Evolutionary conservation across 2,888 invertebrate species (phyloP), one percentile per base, ranked within the genome.

Genomic region (Lepidocyrtoides sp.): DNA sequence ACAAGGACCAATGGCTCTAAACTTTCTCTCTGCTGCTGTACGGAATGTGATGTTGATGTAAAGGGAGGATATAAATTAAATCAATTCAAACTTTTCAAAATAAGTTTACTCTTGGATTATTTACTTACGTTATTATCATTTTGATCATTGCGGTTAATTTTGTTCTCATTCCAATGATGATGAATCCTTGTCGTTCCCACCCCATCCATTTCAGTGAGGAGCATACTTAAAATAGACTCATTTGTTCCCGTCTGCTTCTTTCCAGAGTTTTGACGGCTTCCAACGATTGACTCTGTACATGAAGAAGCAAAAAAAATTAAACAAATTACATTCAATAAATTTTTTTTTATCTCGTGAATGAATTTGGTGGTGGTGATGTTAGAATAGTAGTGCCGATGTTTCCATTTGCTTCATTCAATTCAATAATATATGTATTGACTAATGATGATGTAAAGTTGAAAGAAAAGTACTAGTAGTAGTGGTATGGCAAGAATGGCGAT

Each of bases 141-240:
- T n/a, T n/a, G n/a, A n/a, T n/a, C n/a, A 69, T 41, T 36, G 41
- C n/a, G 8, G 48, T 26, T 48, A 4, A 10, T 77, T 51, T 2
- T 51, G 29, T 41, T 57, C 20, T 29, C 36, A 54, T n/a, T 77
- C 29, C 17, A 20, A 20, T 36, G 48, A 57, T 84, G 75, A 60
- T 75, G 57, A 63, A 77, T 89, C 51, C 72, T 83, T 48, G 79
- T n/a, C 26, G 94, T 92, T 72, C 96, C 96, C 91, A 97, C 95
- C 12, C 97, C 97, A 95, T 97, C 97, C 96, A 97, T 96, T 95
- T 97, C 96, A 66, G 96, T 96, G 7, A 97, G 95, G 41, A 97
- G 95, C 0, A 96, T 96, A 2, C 97, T 96, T 26, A 97, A 95
- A 57, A 97, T 96, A 81, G 96, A 95, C 86, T 96, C 96, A 82